Evolutionary conservation across 2,888 invertebrate species (phyloP).

Genomic region (Agriopis aurantiaria): DNA sequence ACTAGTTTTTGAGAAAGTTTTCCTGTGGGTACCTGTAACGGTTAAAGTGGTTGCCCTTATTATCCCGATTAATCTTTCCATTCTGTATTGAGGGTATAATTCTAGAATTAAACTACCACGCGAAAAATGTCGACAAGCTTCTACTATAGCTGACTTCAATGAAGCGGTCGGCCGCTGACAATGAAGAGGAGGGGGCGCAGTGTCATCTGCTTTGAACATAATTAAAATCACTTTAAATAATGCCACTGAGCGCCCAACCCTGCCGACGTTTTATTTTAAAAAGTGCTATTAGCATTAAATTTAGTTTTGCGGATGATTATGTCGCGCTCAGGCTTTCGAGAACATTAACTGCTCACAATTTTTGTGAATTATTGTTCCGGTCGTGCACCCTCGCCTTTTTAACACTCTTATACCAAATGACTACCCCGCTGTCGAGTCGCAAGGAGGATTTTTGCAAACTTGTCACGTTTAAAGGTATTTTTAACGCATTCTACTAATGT

Average conservation of each 20-base stretch:
- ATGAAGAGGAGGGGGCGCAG: constrained; percentile 82
- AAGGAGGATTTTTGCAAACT: constrained; percentile 52
- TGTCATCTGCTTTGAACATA: constrained; percentile 87
- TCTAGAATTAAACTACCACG: neutral
- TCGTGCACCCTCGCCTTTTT: constrained; percentile 77
- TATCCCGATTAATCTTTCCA: too few species aligned
- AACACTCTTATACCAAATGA: constrained; percentile 76
- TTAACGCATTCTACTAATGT: neutral
- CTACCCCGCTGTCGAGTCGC: constrained; percentile 63
- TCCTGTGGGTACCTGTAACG: too few species aligned
- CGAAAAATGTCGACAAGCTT: constrained; percentile 59
- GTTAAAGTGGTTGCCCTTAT: too few species aligned
- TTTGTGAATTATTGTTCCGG: constrained; percentile 83
- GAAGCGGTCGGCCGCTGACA: constrained; percentile 63
- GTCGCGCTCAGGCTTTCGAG: constrained; percentile 78
- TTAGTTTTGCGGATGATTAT: constrained; percentile 85
- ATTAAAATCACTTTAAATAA: constrained; percentile 87
- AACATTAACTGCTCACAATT: constrained; percentile 82
- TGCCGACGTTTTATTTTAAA: constrained; percentile 81
- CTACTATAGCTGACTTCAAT: constrained; percentile 55
- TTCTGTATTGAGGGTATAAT: neutral
- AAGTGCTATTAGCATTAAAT: constrained; percentile 86
- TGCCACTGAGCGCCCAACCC: constrained; percentile 81
- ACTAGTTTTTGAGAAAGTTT: too few species aligned
- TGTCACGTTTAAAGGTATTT: constrained; percentile 6